Evolutionary conservation across 2,113 vertebrate species (phyloP).

Genomic region (Pipa parva): DNA sequence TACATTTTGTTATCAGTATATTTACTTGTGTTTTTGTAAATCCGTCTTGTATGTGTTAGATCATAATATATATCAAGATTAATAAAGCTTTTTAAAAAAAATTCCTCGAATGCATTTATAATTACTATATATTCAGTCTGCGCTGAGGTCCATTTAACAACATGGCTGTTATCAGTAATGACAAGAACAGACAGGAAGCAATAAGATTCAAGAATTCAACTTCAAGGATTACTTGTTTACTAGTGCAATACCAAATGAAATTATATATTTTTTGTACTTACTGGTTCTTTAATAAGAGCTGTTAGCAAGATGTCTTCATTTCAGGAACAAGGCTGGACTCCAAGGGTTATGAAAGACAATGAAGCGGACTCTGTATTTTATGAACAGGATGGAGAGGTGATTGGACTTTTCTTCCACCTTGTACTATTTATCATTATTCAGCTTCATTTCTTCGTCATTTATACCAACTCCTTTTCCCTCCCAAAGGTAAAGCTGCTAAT

Average conservation of each 20-base stretch:
- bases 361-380: not conserved
- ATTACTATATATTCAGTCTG: no score
- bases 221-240: not conserved
- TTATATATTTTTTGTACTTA: not conserved
- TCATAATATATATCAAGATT: no score
- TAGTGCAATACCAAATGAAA: not conserved
- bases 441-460: not conserved
- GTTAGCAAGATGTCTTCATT: not conserved
- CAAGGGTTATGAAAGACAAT: not conserved
- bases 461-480: not conserved
- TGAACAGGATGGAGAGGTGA: conserved; percentile 28
- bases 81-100: no score
- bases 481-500: conserved; percentile 70
- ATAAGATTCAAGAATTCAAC: no score
- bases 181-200: no score
- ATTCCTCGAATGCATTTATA: no score
- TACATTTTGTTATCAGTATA: no score
- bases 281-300: not conserved
- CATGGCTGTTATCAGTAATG: no score
- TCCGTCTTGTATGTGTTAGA: no score
- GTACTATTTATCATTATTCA: not conserved
- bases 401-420: not conserved
- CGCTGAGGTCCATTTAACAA: no score
- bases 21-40: no score
- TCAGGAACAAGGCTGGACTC: conserved; percentile 30